phyloP scores from a whole-genome alignment of 1,140 invertebrate species.

The Meteorus sp. region DNA sequence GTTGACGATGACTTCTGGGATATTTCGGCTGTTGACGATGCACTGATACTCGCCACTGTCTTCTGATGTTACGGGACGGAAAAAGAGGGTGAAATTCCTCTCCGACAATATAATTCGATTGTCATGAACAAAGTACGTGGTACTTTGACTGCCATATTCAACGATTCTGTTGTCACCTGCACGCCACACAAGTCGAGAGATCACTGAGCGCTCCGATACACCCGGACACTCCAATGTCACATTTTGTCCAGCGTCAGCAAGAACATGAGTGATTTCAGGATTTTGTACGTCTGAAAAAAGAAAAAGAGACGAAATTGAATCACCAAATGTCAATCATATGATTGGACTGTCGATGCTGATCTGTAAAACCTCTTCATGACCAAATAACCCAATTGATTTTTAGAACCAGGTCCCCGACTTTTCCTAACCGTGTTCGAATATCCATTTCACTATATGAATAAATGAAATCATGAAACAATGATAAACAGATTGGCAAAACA shows the following conservation, averaged over 20 bases:
- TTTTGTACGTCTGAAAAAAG: constrained; percentile 58
- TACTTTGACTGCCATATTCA: constrained; percentile 60
- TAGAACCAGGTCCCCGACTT: no score
- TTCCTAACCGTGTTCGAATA: no score
- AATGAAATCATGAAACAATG: no score
- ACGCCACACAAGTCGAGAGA: constrained; percentile 67
- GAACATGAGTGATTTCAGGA: constrained; percentile 60
- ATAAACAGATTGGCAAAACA: no score
- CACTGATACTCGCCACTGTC: constrained; percentile 71
- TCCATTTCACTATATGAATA: no score
- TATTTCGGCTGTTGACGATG: constrained; percentile 68
- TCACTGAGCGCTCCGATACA: constrained; percentile 66
- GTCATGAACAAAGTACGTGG: constrained; percentile 60
- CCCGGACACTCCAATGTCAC: constrained; percentile 68
- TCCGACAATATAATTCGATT: constrained; percentile 62
- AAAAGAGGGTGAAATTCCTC: constrained; percentile 67
- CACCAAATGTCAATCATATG: not conserved
- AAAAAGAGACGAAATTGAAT: not conserved
- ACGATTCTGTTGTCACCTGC: constrained; percentile 53
- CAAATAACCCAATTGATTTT: no score
- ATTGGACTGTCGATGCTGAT: no score
- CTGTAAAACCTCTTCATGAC: no score
- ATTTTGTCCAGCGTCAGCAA: constrained; percentile 68
- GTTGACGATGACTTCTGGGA: constrained; percentile 65
- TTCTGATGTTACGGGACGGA: constrained; percentile 64